Percentiles rank a stretch among this genome's conserved stretches.
Evolutionary conservation across 2,888 invertebrate species (phyloP).

Genomic region (Lottia scabra): DNA sequence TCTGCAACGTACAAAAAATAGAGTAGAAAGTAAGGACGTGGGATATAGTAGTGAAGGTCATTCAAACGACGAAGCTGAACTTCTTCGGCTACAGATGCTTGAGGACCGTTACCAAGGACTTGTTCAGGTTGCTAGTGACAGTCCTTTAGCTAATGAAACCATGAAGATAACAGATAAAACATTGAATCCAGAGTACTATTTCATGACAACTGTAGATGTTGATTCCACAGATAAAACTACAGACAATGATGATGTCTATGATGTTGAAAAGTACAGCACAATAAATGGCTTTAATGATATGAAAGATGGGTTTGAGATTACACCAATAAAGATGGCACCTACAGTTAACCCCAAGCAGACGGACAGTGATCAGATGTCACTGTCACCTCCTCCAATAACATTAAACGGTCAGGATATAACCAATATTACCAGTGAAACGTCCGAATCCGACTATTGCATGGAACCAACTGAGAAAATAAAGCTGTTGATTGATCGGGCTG

Average conservation of each 20-base stretch:
- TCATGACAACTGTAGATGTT: slow-evolving; percentile 34
- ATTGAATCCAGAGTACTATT: slow-evolving; percentile 28
- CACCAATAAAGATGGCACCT: slow-evolving; percentile 2
- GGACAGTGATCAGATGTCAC: neutral
- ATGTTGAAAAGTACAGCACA: slow-evolving; percentile 19
- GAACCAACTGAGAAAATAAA: slow-evolving; percentile 40
- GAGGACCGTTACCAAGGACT: slow-evolving; percentile 34
- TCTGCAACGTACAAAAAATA: slow-evolving; percentile 12
- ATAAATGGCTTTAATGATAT: neutral
- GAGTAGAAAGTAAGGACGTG: slow-evolving; percentile 53
- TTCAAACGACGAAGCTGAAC: slow-evolving; percentile 63
- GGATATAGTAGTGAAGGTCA: slow-evolving; percentile 70
- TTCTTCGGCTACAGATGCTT: slow-evolving; percentile 38
- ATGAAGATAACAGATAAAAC: slow-evolving; percentile 13
- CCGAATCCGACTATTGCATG: slow-evolving; percentile 31
- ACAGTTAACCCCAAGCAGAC: slow-evolving; percentile 4
- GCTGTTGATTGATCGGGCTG: slow-evolving; percentile 55
- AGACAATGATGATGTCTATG: slow-evolving; percentile 27
- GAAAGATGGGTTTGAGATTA: neutral
- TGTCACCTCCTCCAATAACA: neutral
- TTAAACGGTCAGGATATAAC: neutral
- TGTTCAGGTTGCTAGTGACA: slow-evolving; percentile 36
- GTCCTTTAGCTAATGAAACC: slow-evolving; percentile 34
- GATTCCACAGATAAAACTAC: slow-evolving; percentile 44
- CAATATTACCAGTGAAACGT: slow-evolving; percentile 11